phyloP scores from a whole-genome alignment of 2,888 invertebrate genomes.

The Macrophya alboannulata region DNA sequence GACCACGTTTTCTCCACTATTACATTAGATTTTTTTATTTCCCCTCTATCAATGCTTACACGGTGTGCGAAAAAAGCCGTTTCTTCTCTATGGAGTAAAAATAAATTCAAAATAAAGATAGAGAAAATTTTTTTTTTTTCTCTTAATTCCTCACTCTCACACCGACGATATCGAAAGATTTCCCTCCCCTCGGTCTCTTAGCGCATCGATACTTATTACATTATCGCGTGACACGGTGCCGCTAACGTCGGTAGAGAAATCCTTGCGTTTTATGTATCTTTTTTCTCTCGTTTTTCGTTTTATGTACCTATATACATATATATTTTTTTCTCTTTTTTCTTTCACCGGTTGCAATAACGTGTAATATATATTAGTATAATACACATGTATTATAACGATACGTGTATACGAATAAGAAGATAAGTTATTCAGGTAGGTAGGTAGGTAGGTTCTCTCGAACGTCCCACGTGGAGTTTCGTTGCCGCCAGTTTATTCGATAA shows the following conservation, averaged over 20 bases:
- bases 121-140: too few relatives aligned
- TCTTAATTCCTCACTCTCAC: background rate
- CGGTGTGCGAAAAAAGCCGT: background rate
- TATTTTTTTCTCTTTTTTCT: too few relatives aligned
- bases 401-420: conserved; percentile 58
- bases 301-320: too few relatives aligned
- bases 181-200: background rate
- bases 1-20: conserved; percentile 8
- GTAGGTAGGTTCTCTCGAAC: conserved; percentile 20
- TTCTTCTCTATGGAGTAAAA: background rate
- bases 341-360: background rate
- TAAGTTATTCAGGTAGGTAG: conserved; percentile 70
- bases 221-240: conserved; percentile 38
- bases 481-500: conserved; percentile 65
- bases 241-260: conserved; percentile 43
- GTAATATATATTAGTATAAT: conserved; percentile 26
- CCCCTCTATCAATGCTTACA: background rate
- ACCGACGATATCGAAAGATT: background rate
- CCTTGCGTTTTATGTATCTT: conserved; percentile 1
- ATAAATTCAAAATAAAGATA: background rate
- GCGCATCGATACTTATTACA: conserved; percentile 42
- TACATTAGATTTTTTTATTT: conserved; percentile 20
- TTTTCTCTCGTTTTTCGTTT: too few relatives aligned
- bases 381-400: background rate
- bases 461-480: conserved; percentile 68